Base-by-base conservation (phyloP, 2,113 vertebrate species). In the Pseudorhombus dupliciocellatus region DNA sequence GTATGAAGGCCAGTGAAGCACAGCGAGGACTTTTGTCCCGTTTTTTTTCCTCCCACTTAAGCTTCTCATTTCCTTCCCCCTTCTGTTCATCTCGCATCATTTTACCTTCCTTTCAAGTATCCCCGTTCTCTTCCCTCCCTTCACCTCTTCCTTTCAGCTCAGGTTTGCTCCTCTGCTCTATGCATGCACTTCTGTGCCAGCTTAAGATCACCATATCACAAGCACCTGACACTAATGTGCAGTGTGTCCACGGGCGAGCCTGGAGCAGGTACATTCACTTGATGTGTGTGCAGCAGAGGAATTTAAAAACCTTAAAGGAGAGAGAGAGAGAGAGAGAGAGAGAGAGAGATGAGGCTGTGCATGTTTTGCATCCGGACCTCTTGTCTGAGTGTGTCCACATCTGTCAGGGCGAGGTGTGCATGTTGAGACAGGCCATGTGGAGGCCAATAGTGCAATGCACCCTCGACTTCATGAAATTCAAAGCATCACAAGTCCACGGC, bases 211-310 rank as follows among this genome's bases (percentile, higher is more conserved):
- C 37, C 73, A 11, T 66, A 73, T 82, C 57, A 69, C 75, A 44
- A 26, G 63, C 46, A 57, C 68, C 75, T 73, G 55, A 7, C 50
- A 75, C 24, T 70, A 61, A 81, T 84, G 70, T 74, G 59, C 62
- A 70, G 67, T 5, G 69, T 56, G 75, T 80, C 69, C 64, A 42
- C 54, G 31, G 66, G 66, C 25, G 1, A 62, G 73, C 54, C 67
- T 55, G 20, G 26, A 68, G 75, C 73, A 21, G 44, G 59, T 55
- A 58, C 40, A 66, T 59, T 79, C 61, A 58, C 66, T 84, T 76
- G 67, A 80, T 87, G 88, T 87, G 77, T 77, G 56, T 42, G 62
- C 26, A 69, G 63, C 74, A 80, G 50, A 31, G 67, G 30, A 48
- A 55, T 75, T 37, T 74, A 55, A 85, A 70, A 73, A 48, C 50